phyloP scores from a whole-genome alignment of 2,113 vertebrate species.

The Isurus oxyrinchus region DNA sequence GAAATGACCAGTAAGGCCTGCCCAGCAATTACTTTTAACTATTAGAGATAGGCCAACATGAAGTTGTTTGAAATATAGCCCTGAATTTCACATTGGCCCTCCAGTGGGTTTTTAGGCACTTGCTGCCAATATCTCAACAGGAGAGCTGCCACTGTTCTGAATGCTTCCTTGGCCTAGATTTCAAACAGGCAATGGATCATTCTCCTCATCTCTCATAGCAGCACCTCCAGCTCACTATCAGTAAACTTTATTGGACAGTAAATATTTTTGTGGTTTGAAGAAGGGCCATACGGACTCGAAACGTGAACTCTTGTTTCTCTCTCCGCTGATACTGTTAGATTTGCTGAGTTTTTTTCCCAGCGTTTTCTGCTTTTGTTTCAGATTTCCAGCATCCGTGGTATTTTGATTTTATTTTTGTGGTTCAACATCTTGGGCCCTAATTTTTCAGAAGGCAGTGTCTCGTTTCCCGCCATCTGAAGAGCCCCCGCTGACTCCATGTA shows the following conservation, averaged over 20 bases:
- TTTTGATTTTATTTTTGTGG: no score
- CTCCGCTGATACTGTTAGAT: no score
- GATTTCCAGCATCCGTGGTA: no score
- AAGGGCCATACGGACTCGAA: no score
- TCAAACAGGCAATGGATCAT: background rate
- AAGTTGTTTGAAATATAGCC: background rate
- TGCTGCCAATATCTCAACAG: background rate
- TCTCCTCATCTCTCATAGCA: background rate
- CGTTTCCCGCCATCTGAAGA: no score
- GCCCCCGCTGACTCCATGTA: no score
- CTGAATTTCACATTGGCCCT: background rate
- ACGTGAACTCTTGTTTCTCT: no score
- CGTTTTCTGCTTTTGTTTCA: no score
- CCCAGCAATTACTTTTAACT: background rate
- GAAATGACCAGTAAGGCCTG: background rate
- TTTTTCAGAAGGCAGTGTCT: no score
- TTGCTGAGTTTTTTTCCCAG: no score
- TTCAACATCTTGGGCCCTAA: no score
- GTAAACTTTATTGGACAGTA: background rate
- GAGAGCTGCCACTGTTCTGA: background rate
- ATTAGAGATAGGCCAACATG: background rate
- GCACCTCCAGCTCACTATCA: background rate
- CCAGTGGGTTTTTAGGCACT: background rate
- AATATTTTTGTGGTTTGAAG: background rate
- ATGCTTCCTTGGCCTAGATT: background rate